A percentile compares a stretch with the other conserved stretches of the same genome.
Evolutionary conservation across 1,140 invertebrate species (phyloP).

Genomic region (Drosophila kohkoa): DNA sequence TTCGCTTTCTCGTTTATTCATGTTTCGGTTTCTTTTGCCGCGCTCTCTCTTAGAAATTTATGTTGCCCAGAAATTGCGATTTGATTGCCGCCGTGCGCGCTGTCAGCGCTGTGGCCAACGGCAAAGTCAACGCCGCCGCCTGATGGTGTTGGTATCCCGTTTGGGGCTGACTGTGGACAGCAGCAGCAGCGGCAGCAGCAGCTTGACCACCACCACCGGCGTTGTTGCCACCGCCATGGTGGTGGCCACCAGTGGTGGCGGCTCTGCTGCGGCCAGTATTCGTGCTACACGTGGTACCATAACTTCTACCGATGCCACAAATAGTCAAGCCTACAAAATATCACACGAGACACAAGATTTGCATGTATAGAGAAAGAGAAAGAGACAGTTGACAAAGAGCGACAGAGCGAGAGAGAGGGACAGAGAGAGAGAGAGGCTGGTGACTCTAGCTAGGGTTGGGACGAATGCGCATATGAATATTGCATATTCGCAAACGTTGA

Average conservation of each 20-base stretch:
- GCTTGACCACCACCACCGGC: constrained; percentile 43
- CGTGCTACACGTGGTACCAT: constrained; percentile 82
- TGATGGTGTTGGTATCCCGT: constrained; percentile 79
- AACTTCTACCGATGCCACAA: constrained; percentile 85
- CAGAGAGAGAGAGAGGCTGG: constrained; percentile 25
- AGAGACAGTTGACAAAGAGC: constrained; percentile 23
- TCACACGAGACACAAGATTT: constrained; percentile 75
- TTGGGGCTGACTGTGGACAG: constrained; percentile 62
- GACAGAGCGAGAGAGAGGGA: constrained; percentile 20
- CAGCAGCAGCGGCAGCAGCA: constrained; percentile 48
- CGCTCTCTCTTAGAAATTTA: constrained; percentile 75
- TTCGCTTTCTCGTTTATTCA: not conserved
- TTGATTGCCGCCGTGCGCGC: constrained; percentile 82
- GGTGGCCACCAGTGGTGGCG: constrained; percentile 38
- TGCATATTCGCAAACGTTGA: constrained; percentile 27
- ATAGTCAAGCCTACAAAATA: constrained; percentile 84
- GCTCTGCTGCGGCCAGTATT: constrained; percentile 73
- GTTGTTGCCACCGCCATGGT: constrained; percentile 21
- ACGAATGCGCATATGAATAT: constrained; percentile 37
- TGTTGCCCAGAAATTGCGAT: constrained; percentile 84
- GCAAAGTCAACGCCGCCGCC: constrained; percentile 67
- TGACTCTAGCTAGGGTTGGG: constrained; percentile 44
- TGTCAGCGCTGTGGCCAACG: constrained; percentile 79
- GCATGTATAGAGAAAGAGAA: constrained; percentile 50
- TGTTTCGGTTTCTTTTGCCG: constrained; percentile 15